Conservation (phyloP, 2,113 vertebrate genomes). For the Physeter macrocephalus region DNA sequence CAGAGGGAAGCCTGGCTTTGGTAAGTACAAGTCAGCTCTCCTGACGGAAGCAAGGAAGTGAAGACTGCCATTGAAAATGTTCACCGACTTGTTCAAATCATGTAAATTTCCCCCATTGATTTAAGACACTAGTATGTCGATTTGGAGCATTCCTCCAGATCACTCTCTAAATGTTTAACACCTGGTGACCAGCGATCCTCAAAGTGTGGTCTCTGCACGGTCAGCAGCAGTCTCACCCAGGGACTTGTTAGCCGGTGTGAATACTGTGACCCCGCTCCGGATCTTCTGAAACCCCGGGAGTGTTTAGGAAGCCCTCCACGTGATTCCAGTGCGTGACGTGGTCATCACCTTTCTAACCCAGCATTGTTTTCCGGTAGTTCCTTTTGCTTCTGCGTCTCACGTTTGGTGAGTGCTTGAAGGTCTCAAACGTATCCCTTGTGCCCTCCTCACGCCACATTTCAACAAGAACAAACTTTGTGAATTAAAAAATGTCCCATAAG, state of each 20-base stretch:
- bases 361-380: not conserved
- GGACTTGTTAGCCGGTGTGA: not conserved
- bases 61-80: not conserved
- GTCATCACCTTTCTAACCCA: not conserved
- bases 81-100: not conserved
- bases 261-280: no score
- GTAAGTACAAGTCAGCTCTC: not conserved
- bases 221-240: not conserved
- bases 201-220: not conserved
- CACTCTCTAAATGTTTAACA: not conserved
- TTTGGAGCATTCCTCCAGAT: not conserved
- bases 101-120: not conserved
- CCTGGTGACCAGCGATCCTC: not conserved
- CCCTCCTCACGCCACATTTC: not conserved
- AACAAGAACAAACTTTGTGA: not conserved
- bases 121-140: not conserved
- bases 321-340: not conserved
- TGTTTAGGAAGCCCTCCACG: not conserved
- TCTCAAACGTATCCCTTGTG: not conserved
- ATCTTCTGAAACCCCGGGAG: not conserved
- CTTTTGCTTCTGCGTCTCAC: not conserved
- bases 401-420: not conserved
- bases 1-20: not conserved
- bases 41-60: not conserved
- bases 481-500: not conserved